Base-by-base conservation (phyloP, 1,140 invertebrate genomes). In the Calephelis nemesis region DNA sequence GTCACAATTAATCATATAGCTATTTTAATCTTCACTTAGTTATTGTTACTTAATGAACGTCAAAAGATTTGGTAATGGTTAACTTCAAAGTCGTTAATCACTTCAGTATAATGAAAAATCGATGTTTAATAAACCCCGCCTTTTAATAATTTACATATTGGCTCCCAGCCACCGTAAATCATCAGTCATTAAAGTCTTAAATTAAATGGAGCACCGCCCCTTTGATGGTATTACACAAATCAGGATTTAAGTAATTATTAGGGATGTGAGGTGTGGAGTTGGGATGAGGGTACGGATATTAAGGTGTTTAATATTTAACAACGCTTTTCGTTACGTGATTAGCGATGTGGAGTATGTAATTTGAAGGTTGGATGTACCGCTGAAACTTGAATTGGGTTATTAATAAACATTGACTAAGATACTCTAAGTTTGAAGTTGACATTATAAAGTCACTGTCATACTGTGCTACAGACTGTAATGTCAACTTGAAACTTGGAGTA, bases 181-280 rank as follows among this genome's bases (percentile, higher is more conserved):
- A 54, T 54, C 50, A 19, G 50, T 54, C 50, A 54, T 54, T 54
- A 54, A 54, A 9, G 50, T 54, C 50, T 19, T 54, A 54, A 15
- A 54, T 54, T 19, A 54, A 54, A 54, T 54, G 50, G 15, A 54
- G 9, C 52, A 54, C 52, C 52, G 52, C 52, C 52, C 52, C 52
- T 54, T 54, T 54, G 52, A 54, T 7, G 52, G 52, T 54, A 54
- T 54, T 54, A 54, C 52, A 54, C 52, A 54, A 54, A 54, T 54
- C 52, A 54, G 52, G 52, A 54, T 54, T 54, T 54, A 54, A 54
- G 52, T 54, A 54, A 54, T 54, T 54, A 54, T 54, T 54, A 54
- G 52, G 52, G 52, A 15, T 54, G 52, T 54, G 52, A 19, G 15
- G 19, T 54, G 10, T 11, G 8, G 52, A 15, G 9, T 30, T 19